phyloP scores from a whole-genome alignment of 1,140 invertebrate genomes.

The Bathynomus jamesi region DNA sequence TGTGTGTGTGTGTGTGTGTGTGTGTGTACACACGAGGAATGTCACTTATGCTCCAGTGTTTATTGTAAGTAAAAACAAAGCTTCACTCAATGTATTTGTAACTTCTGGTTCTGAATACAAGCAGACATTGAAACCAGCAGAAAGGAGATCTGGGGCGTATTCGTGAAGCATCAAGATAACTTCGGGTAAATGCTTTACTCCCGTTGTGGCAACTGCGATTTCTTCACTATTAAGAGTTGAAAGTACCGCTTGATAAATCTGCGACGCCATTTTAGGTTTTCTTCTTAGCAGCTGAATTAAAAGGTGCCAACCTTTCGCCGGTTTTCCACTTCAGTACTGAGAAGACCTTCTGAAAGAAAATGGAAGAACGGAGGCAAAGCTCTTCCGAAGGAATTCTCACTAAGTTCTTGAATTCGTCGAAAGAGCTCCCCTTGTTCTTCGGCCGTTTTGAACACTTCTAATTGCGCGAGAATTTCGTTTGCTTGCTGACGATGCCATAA shows the following conservation, averaged over 20 bases:
- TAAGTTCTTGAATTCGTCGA: conserved; percentile 16
- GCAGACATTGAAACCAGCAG: neutral
- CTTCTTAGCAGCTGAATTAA: conserved; percentile 38
- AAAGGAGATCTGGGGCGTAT: conserved; percentile 1
- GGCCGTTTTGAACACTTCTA: conserved; percentile 15
- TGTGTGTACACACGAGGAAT: too few species aligned
- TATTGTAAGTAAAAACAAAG: conserved; percentile 8
- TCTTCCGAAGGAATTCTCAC: conserved; percentile 53
- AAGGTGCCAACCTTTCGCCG: conserved; percentile 33
- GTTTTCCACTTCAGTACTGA: conserved; percentile 16
- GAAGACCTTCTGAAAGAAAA: conserved; percentile 24
- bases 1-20: too few species aligned
- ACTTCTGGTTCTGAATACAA: neutral
- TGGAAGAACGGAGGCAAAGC: conserved; percentile 38
- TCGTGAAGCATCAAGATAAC: conserved; percentile 6
- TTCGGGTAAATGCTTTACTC: neutral
- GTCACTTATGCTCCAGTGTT: conserved; percentile 6
- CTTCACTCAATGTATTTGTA: neutral
- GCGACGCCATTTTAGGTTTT: conserved; percentile 43
- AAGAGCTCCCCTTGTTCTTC: conserved; percentile 25
- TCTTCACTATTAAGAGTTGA: conserved; percentile 71
- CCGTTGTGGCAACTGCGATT: conserved; percentile 58
- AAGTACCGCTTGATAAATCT: conserved; percentile 54
- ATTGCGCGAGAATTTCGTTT: conserved; percentile 12
- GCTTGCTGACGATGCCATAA: conserved; percentile 24